Evolutionary conservation across 2,888 invertebrate species (phyloP).

Genomic region (Ypsolopha scabrella): DNA sequence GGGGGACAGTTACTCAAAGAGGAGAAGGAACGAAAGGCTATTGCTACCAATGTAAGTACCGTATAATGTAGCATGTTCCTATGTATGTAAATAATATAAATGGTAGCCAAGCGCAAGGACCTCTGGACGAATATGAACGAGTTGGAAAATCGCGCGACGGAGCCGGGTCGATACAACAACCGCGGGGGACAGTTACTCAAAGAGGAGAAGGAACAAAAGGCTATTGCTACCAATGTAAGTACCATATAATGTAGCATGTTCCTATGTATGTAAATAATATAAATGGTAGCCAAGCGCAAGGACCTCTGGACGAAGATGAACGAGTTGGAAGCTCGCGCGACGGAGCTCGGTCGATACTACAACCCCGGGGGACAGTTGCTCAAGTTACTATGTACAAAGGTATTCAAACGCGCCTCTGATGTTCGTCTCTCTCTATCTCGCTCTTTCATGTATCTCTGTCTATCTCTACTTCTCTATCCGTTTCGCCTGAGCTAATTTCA

Average conservation of each 20-base stretch:
- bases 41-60: conserved; percentile 64
- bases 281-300: conserved; percentile 74
- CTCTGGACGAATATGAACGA: conserved; percentile 83
- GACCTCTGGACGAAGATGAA: conserved; percentile 81
- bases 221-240: conserved; percentile 69
- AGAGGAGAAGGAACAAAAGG: conserved; percentile 90
- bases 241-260: not conserved
- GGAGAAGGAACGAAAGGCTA: conserved; percentile 86
- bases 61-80: not conserved
- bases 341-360: conserved; percentile 85
- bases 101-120: conserved; percentile 74
- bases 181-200: conserved; percentile 87
- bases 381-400: too few relatives aligned
- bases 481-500: too few relatives aligned
- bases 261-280: conserved; percentile 72
- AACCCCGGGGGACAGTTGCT: conserved; percentile 90
- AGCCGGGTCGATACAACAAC: conserved; percentile 87
- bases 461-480: too few relatives aligned
- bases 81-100: conserved; percentile 72
- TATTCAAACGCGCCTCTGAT: too few relatives aligned
- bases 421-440: too few relatives aligned
- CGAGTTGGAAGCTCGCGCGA: conserved; percentile 79
- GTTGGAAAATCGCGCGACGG: conserved; percentile 80
- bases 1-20: conserved; percentile 88
- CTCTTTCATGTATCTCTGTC: too few relatives aligned